Conservation (phyloP, 2,888 invertebrate genomes). For the Cryptocheilus praepositus region DNA sequence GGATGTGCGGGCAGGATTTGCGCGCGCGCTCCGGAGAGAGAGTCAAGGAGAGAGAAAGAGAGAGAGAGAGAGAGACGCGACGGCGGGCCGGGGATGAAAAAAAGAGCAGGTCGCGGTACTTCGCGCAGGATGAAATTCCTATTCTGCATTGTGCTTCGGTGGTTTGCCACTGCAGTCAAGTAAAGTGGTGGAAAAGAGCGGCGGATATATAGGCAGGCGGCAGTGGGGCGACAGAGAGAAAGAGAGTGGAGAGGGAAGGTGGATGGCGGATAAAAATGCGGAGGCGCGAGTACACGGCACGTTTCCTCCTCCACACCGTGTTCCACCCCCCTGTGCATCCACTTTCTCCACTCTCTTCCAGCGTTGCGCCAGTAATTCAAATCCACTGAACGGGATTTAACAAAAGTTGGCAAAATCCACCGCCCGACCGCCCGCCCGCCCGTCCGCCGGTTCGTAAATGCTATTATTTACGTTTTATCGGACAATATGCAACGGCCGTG, state of each 20-base stretch:
- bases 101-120: constrained; percentile 27
- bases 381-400: constrained; percentile 10
- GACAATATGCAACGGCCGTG: constrained; percentile 2
- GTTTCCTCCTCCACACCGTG: neutral
- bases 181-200: constrained; percentile 41
- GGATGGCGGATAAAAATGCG: constrained; percentile 17
- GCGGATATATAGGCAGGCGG: constrained; percentile 18
- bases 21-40: too few species aligned
- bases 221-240: constrained; percentile 13
- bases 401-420: constrained; percentile 12
- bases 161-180: constrained; percentile 44
- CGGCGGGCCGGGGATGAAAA: constrained; percentile 6
- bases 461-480: constrained; percentile 12
- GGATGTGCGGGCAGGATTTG: neutral
- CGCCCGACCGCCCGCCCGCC: neutral
- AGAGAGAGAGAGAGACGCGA: neutral
- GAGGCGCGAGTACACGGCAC: constrained; percentile 10
- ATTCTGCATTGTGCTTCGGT: constrained; percentile 45
- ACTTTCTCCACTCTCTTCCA: neutral
- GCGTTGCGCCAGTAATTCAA: constrained; percentile 10
- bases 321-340: neutral
- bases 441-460: neutral
- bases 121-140: constrained; percentile 48
- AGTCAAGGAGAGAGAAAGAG: too few species aligned
- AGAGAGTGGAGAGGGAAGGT: neutral